Conservation (phyloP, 2,888 invertebrate genomes). For the Acanthosepion pharaonis region DNA sequence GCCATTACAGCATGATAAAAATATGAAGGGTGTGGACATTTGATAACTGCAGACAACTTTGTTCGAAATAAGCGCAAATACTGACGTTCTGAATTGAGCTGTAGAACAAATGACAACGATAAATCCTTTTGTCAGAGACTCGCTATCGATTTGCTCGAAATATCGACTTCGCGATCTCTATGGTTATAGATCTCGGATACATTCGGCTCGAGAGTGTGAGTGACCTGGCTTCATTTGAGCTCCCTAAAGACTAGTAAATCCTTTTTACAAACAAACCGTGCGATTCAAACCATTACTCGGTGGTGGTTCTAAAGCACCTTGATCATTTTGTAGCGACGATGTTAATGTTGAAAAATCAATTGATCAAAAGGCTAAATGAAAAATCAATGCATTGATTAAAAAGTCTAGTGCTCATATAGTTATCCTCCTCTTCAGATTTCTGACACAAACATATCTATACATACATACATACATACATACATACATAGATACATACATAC, state of each 20-base stretch:
- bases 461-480: too few relatives aligned
- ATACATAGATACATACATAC: too few relatives aligned
- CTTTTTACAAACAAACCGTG: slow-evolving; percentile 10
- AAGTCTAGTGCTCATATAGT: neutral
- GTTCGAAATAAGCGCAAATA: too few relatives aligned
- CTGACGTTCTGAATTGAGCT: too few relatives aligned
- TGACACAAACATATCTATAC: too few relatives aligned
- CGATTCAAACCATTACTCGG: neutral
- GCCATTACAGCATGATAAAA: too few relatives aligned
- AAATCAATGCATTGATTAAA: neutral
- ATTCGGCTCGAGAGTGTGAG: neutral
- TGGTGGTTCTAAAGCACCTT: neutral
- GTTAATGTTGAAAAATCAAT: neutral
- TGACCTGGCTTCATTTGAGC: neutral
- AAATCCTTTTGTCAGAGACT: neutral
- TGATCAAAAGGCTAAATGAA: neutral
- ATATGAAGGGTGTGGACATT: too few relatives aligned
- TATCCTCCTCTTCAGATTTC: neutral
- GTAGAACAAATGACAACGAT: too few relatives aligned
- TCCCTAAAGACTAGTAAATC: neutral
- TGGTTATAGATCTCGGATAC: neutral
- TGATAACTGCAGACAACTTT: too few relatives aligned
- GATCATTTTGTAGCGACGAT: neutral
- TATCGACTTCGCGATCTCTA: neutral
- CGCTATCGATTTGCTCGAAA: neutral